phyloP scores from a whole-genome alignment of 35 echinoderm and acorn worm species.

The Lytechinus variegatus region DNA sequence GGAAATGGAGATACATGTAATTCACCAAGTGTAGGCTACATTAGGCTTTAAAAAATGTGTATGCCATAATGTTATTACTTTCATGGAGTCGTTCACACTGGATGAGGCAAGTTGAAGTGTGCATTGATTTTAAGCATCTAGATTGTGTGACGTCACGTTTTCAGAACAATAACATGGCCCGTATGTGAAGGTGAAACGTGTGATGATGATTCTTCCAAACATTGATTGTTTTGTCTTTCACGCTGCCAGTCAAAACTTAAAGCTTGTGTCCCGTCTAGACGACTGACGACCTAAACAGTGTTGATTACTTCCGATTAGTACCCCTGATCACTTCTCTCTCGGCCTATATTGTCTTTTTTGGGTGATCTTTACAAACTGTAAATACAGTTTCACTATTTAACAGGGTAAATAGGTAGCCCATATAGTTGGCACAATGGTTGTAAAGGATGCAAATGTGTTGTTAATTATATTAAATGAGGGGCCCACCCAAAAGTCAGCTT shows the following conservation, averaged over 20 bases:
- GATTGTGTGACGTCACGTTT: neutral
- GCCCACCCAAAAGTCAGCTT: no score
- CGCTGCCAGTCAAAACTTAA: neutral
- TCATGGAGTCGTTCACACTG: neutral
- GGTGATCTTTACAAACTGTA: neutral
- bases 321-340: neutral
- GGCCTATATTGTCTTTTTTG: neutral
- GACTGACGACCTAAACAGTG: neutral
- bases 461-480: no score
- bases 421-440: no score
- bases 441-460: no score
- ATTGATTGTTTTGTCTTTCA: conserved; percentile 43
- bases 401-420: no score
- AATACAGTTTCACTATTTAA: neutral
- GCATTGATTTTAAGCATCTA: neutral
- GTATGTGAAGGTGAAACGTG: neutral
- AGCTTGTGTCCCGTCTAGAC: conserved; percentile 23
- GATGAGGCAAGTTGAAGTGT: neutral
- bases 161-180: neutral
- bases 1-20: no score
- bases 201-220: conserved; percentile 5
- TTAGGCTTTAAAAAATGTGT: no score
- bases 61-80: no score
- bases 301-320: neutral
- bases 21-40: no score